Evolutionary conservation across 2,888 invertebrate species (phyloP).

Genomic region (Hemaris fuciformis): DNA sequence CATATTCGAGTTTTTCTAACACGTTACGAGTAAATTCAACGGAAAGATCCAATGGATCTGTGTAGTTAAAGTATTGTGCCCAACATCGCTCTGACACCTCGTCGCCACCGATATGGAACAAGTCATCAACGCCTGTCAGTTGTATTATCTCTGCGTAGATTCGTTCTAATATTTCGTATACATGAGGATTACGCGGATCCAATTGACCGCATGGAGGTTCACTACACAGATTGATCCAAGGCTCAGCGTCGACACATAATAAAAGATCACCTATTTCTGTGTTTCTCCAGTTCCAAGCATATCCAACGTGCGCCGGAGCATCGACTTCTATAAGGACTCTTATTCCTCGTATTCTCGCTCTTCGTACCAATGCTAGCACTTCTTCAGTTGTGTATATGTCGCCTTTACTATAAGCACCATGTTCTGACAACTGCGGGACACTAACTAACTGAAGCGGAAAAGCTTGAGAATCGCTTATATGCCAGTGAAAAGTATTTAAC

Average conservation of each 20-base stretch:
- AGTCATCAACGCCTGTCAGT: conserved; percentile 87
- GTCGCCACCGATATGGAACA: conserved; percentile 90
- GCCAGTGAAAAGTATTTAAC: conserved; percentile 96
- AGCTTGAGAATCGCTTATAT: conserved; percentile 92
- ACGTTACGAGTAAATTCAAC: conserved; percentile 85
- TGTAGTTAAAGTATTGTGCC: conserved; percentile 83
- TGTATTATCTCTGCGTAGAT: conserved; percentile 88
- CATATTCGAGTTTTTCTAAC: conserved; percentile 78
- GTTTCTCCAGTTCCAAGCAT: conserved; percentile 90
- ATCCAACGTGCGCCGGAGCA: conserved; percentile 91
- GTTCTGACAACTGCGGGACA: conserved; percentile 86
- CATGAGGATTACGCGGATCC: conserved; percentile 87
- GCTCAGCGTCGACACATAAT: conserved; percentile 86
- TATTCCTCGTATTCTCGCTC: conserved; percentile 90
- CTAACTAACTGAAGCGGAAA: conserved; percentile 90
- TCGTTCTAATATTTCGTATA: conserved; percentile 85
- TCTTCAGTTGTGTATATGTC: conserved; percentile 86
- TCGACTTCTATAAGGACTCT: conserved; percentile 93
- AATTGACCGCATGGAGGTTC: conserved; percentile 92
- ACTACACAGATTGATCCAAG: conserved; percentile 86
- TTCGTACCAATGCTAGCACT: conserved; percentile 86
- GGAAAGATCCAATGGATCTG: conserved; percentile 85
- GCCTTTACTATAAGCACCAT: conserved; percentile 90
- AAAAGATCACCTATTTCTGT: conserved; percentile 85
- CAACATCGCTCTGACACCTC: conserved; percentile 88